Evolutionary conservation across 2,888 invertebrate genomes (phyloP).

Genomic region (Aproaerema taeniolella): DNA sequence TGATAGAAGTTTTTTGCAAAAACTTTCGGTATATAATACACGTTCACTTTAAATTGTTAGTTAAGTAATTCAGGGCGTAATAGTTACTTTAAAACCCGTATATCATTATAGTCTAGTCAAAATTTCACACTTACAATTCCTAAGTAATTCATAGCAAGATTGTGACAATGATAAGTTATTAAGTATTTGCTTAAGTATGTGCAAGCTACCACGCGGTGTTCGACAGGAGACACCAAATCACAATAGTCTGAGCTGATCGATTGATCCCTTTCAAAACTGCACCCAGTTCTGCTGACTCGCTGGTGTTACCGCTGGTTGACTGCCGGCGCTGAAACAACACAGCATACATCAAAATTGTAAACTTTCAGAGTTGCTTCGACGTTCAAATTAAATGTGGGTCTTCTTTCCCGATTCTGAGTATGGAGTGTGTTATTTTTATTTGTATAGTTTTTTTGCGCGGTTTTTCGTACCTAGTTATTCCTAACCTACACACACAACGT

Average conservation of each 20-base stretch:
- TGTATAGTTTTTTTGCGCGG: too few relatives aligned
- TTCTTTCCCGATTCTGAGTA: too few relatives aligned
- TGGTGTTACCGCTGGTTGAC: slow-evolving; percentile 56
- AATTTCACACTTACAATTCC: background rate
- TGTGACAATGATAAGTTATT: slow-evolving; percentile 38
- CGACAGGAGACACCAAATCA: slow-evolving; percentile 43
- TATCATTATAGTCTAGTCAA: background rate
- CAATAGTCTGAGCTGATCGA: slow-evolving; percentile 30
- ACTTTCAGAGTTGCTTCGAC: too few relatives aligned
- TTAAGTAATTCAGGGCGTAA: too few relatives aligned
- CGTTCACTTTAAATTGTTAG: too few relatives aligned
- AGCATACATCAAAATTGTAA: too few relatives aligned
- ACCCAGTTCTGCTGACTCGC: slow-evolving; percentile 71
- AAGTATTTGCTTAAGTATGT: slow-evolving; percentile 65
- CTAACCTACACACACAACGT: too few relatives aligned
- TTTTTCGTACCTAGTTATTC: too few relatives aligned
- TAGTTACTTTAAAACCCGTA: background rate
- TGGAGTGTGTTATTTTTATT: too few relatives aligned
- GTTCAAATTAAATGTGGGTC: too few relatives aligned
- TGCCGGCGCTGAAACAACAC: slow-evolving; percentile 12
- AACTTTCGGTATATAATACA: too few relatives aligned
- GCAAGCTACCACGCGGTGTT: slow-evolving; percentile 39
- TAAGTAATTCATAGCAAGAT: slow-evolving; percentile 16
- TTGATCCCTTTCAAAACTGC: slow-evolving; percentile 63
- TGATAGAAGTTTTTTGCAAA: too few relatives aligned